Base-by-base conservation (phyloP, 1,140 invertebrate genomes). In the Cepaea nemoralis region DNA sequence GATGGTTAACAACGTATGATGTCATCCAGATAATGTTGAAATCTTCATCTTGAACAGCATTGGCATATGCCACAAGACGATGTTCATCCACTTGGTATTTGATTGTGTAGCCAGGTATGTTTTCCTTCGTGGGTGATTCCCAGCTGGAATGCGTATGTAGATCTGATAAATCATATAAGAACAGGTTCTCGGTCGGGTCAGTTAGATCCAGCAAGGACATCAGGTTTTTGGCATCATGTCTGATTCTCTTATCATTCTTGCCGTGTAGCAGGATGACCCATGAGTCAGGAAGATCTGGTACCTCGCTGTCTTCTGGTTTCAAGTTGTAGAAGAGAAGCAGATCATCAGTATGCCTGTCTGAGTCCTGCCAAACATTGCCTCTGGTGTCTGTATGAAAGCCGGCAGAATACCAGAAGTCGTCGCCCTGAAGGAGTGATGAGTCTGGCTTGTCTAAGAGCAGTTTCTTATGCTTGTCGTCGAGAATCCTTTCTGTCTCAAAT, bases 1-100 rank as follows among this genome's bases (percentile, higher is more conserved):
- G 70, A 42, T 82, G 63, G 0, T 78, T 70, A 5, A 55, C 39
- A 16, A 81, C 80, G 69, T 86, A 85, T n/a, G 87, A 87, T 59
- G 86, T 87, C 1, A 90, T 73, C 87, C 88, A 90, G 35, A 80
- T 82, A 35, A 90, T 70, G 77, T 88, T 83, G 63, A 84, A 87
- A 19, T 86, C 79, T 55, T 87, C 83, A 19, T 76, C 82, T 59
- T 83, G 82, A 3, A 87, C 31, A 16, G 89, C 89, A 55, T 75
- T 84, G 0, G 86, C 75, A 77, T 86, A 90, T 31, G 87, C 84
- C 69, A 84, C 82, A 33, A 89, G 82, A 55, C 85, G 86, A 59
- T 89, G 87, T 78, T 90, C 89, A 31, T 87, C 84, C 35, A 90
- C 55, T 35, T 82, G 84, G 87, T 0, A 87, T 66, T 31, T 80